These are phyloP conservation scores for Lucifuga dentata DNA, from an alignment of 2,113 vertebrate genomes.

Conservation along the genomic window DNA sequence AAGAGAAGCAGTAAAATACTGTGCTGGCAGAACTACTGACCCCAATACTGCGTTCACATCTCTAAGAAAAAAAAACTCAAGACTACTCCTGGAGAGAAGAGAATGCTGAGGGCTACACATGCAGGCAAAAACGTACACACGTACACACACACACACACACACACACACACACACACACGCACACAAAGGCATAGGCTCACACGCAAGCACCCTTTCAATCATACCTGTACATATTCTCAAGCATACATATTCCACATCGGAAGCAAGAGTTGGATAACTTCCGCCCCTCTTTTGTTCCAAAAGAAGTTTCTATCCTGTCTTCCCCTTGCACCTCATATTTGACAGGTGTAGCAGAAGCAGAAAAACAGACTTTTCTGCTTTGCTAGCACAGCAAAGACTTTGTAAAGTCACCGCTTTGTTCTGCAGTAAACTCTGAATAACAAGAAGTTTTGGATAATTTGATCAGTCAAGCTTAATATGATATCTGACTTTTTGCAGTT, in stretches of 20 bases:
- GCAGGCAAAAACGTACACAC: no score
- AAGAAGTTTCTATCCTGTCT: constrained; percentile 42
- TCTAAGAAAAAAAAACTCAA: constrained; percentile 18
- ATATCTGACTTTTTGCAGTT: constrained; percentile 11
- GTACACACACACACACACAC: constrained; percentile 24
- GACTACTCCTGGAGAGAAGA: constrained; percentile 37
- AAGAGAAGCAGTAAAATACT: constrained; percentile 62
- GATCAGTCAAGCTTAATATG: constrained; percentile 32
- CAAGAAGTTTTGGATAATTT: constrained; percentile 50
- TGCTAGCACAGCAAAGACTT: constrained; percentile 59
- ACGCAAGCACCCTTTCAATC: background rate
- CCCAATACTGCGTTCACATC: constrained; percentile 66
- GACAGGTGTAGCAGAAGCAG: constrained; percentile 50
- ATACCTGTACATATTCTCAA: background rate
- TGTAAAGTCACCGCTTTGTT: constrained; percentile 65
- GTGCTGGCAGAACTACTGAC: constrained; percentile 72
- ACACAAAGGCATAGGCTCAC: no score
- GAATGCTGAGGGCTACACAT: constrained; percentile 25
- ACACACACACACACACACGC: constrained; percentile 5
- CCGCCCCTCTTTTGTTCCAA: constrained; percentile 36
- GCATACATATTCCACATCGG: background rate
- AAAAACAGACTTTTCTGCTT: constrained; percentile 47
- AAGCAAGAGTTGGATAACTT: constrained; percentile 30
- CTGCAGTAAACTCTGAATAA: constrained; percentile 53
- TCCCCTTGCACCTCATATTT: constrained; percentile 31